phyloP scores from a whole-genome alignment of 2,797 vertebrate species.

The Clangula hyemalis region DNA sequence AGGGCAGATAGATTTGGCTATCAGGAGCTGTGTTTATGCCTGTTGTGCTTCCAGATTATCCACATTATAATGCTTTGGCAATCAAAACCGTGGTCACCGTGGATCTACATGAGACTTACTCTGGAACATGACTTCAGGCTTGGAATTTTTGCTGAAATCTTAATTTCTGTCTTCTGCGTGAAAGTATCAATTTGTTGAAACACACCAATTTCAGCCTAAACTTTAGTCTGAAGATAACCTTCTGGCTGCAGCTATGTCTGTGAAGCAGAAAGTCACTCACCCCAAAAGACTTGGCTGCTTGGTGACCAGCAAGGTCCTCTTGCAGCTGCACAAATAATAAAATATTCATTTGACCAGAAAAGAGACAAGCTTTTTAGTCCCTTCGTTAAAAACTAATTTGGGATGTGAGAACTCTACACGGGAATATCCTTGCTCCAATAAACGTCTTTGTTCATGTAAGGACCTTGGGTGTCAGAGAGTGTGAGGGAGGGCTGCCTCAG shows the following conservation, averaged over 20 bases:
- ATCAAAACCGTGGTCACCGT: accelerated
- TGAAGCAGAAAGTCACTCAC: not conserved
- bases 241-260: not conserved
- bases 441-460: not conserved
- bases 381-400: not conserved
- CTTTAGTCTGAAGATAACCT: not conserved
- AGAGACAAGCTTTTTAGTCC: not conserved
- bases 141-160: not conserved
- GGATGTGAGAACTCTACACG: not conserved
- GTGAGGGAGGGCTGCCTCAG: not conserved
- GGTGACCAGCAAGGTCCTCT: not conserved
- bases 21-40: not conserved
- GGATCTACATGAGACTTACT: not conserved
- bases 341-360: not conserved
- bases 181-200: not conserved
- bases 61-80: not conserved
- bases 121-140: not conserved
- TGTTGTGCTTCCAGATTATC: not conserved
- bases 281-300: not conserved
- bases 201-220: not conserved
- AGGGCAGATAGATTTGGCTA: not conserved
- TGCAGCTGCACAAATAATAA: slow-evolving; percentile 31
- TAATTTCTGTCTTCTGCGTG: not conserved
- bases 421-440: not conserved
- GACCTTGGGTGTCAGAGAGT: not conserved